phyloP scores from a whole-genome alignment of 2,113 vertebrate species.

The Willisornis vidua region DNA sequence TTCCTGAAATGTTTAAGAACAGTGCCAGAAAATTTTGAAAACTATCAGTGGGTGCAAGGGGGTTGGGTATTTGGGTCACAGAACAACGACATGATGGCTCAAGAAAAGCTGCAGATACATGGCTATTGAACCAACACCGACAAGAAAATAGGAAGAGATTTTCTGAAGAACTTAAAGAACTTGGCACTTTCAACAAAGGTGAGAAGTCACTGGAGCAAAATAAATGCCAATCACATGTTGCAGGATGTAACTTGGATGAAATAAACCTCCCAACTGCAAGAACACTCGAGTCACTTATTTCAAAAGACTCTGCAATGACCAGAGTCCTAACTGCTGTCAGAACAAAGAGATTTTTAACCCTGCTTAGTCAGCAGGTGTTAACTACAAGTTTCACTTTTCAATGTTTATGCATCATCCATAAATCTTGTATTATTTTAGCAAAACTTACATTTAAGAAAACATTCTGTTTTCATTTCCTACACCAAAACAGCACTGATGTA shows the following conservation, averaged over 20 bases:
- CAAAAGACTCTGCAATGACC: neutral
- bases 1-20: neutral
- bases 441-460: neutral
- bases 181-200: neutral
- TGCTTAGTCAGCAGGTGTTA: neutral
- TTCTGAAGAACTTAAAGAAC: neutral
- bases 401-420: neutral
- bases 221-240: neutral
- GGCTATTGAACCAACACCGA: neutral
- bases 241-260: neutral
- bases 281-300: neutral
- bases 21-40: neutral
- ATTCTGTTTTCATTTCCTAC: neutral
- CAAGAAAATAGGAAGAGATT: neutral
- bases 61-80: neutral
- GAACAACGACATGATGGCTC: neutral
- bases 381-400: neutral
- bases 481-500: neutral
- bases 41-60: neutral
- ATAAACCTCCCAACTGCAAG: neutral
- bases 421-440: neutral
- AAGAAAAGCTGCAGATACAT: neutral
- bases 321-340: neutral
- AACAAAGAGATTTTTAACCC: neutral
- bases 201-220: neutral